Evolutionary conservation across 2,797 vertebrate species (phyloP), one percentile per base, ranked within the genome.

Genomic region (Tiaroga cobitis): DNA sequence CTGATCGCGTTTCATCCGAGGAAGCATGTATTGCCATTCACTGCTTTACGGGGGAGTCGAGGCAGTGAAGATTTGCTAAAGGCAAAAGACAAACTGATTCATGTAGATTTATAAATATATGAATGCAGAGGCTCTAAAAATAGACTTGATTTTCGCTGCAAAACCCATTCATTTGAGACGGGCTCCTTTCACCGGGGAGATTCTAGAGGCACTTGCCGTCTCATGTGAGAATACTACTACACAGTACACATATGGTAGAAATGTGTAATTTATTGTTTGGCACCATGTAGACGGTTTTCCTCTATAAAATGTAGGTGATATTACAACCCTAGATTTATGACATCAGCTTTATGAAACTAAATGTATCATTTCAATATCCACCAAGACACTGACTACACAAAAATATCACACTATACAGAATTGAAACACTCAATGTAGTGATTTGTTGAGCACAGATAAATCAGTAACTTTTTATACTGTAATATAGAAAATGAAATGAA

Each of bases 1-100:
- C 24, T 81, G 87, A 90, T 90, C 86, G 74, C 6, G 68, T 85
- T 90, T 89, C 83, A 88, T 81, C 86, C 13, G 70, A 77, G 83
- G 74, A 88, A 87, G 82, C 79, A 81, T 79, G 88, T 51, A 89
- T 79, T 86, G 74, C 80, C 84, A 76, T 89, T 83, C 88, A 86
- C 72, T 29, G 37, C 34, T 88, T 73, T 88, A 82, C 32, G 8
- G n/a, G 75, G 15, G 75, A 83, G 82, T 77, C 73, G 18, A 61
- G 51, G 79, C 80, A 76, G 85, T 67, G 65, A 65, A 75, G 61
- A 74, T 83, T 75, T 80, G 89, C 91, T 88, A 32, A 77, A 86
- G 87, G 87, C 86, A 72, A 89, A 87, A 89, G 82, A 86, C 83
- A 84, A 90, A 87, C 87, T 77, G 72, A 89, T 91, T 90, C 87